A percentile compares a stretch with the other conserved stretches of the same genome.
Conservation (phyloP, 2,797 vertebrate genomes). For the Capromys pilorides region DNA sequence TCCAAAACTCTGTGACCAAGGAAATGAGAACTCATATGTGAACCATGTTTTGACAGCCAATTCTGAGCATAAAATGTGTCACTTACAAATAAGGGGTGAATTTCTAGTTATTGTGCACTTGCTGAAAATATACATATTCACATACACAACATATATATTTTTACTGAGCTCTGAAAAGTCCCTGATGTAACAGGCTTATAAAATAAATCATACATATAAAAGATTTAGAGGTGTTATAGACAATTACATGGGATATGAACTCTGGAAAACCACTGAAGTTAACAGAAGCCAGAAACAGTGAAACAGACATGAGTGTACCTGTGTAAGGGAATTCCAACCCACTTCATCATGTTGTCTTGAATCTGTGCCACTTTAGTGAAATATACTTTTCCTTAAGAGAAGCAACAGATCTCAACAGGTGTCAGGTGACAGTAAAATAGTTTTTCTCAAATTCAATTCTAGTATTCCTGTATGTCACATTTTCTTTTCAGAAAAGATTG, state of each 20-base stretch:
- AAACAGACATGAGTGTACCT: constrained; percentile 73
- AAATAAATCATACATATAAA: constrained; percentile 81
- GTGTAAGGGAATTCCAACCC: constrained; percentile 77
- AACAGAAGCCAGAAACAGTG: constrained; percentile 73
- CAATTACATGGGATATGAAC: constrained; percentile 77
- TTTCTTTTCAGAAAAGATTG: constrained; percentile 50
- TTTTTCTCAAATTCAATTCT: constrained; percentile 41
- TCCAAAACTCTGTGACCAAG: constrained; percentile 60
- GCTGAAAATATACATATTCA: constrained; percentile 71
- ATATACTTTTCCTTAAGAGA: constrained; percentile 81
- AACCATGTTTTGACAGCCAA: constrained; percentile 54
- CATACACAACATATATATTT: constrained; percentile 82
- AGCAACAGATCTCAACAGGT: constrained; percentile 58
- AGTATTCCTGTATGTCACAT: background rate
- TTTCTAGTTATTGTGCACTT: constrained; percentile 76
- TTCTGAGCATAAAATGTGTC: constrained; percentile 72
- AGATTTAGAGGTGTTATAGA: constrained; percentile 83
- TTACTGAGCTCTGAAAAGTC: constrained; percentile 80
- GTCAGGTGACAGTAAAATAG: background rate
- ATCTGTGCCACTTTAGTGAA: constrained; percentile 81
- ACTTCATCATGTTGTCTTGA: constrained; percentile 74
- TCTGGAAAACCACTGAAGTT: constrained; percentile 76
- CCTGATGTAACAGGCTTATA: constrained; percentile 80
- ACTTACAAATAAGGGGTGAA: constrained; percentile 69
- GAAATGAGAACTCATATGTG: constrained; percentile 66